A percentile compares a stretch with the other conserved stretches of the same genome.
phyloP scores from a whole-genome alignment of 2,113 vertebrate genomes.

The Leptobrachium leishanense region DNA sequence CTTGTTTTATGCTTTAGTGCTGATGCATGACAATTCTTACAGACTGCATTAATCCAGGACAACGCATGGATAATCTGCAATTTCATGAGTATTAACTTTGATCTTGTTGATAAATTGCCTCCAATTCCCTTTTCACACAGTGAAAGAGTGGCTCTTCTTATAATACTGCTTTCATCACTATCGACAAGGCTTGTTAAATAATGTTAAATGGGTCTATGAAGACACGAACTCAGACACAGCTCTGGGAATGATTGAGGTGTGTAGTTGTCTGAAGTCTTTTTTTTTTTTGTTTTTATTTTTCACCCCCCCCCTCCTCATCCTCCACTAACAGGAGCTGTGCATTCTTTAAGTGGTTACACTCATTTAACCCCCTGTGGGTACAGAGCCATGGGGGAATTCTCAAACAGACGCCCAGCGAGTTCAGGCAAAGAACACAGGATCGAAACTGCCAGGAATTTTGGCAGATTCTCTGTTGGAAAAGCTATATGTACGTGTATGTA shows the following conservation, averaged over 20 bases:
- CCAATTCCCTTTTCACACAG: background rate
- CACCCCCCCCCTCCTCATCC: conserved; percentile 27
- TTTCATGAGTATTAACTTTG: too few species aligned
- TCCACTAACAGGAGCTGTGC: conserved; percentile 24
- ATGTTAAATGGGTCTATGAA: background rate
- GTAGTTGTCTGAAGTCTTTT: background rate
- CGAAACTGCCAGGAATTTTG: conserved; percentile 46
- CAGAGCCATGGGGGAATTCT: conserved; percentile 47
- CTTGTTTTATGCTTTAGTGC: too few species aligned
- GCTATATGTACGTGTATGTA: conserved; percentile 28
- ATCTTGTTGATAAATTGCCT: too few species aligned
- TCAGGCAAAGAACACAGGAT: conserved; percentile 37
- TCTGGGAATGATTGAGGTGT: conserved; percentile 12
- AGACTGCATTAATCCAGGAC: too few species aligned
- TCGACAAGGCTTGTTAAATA: background rate
- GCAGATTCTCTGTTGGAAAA: conserved; percentile 44
- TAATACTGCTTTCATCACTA: background rate
- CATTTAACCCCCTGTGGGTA: conserved; percentile 48
- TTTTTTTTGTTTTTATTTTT: background rate
- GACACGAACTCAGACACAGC: background rate
- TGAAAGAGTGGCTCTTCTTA: background rate
- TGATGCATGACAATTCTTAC: too few species aligned
- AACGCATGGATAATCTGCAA: too few species aligned
- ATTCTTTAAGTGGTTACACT: conserved; percentile 47
- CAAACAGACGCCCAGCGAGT: conserved; percentile 41